Evolutionary conservation across 2,797 vertebrate species (phyloP), one percentile per base, ranked within the genome.

Genomic region (Notoglanidium macrostoma): DNA sequence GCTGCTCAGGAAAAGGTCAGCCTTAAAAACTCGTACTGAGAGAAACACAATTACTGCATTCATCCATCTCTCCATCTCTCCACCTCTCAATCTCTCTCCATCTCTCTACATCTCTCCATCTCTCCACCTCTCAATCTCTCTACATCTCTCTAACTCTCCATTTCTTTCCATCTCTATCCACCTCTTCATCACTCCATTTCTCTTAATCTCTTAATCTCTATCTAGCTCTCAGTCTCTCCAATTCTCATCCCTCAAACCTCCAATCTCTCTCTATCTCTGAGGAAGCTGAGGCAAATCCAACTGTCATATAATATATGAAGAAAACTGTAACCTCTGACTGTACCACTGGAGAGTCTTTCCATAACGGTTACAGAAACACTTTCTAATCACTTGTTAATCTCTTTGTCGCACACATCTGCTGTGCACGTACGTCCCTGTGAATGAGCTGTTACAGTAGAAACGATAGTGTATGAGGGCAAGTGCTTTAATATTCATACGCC

Each of bases 231-330:
- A 21, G 44, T 8, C 32, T 1, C 35, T 35, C 35, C 35, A 35
- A 35, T 35, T 35, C 35, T 35, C 14, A 5, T 17, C 29, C 7
- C 15, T 17, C 29, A 3, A 68, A 35, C 67, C 35, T 5, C 11
- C 6, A 21, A 2, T 21, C 12, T n/a, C 6, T 40, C 15, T 10
- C 2, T 70, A 29, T 15, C 17, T 14, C 63, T 67, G 40, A 49
- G 72, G n/a, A 73, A 26, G 21, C 44, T 51, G 46, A 51, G 46
- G 15, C 11, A 90, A 92, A 92, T 90, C 84, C 90, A 92, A 92
- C 88, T 88, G 88, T 92, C 87, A 87, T 80, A 90, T 93, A 92
- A 94, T 93, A 87, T 90, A 93, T 93, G 5, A 35, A 35, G 35
- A 35, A 35, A 35, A 68, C 67, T 17, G 32, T 35, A 32, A 40